These are phyloP conservation scores for Takifugu flavidus DNA, from an alignment of 2,113 vertebrate species.

Conservation along the genomic window DNA sequence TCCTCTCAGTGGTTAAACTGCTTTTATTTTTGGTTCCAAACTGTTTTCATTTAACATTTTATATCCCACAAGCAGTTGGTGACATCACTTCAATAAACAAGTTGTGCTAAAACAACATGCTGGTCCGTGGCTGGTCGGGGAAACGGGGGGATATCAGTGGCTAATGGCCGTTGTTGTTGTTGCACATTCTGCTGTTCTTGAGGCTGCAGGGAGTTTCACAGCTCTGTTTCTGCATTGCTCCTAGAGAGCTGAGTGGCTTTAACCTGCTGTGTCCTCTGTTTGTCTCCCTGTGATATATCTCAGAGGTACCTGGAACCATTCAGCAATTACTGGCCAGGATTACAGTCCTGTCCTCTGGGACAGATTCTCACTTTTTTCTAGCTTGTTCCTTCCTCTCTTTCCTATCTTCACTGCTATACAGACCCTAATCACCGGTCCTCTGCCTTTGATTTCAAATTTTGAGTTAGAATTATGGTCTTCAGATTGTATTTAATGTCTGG, in stretches of 20 bases:
- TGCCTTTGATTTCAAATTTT: not conserved
- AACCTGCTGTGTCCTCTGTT: constrained; percentile 54
- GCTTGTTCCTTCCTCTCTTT: constrained; percentile 17
- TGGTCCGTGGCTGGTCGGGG: too few species aligned
- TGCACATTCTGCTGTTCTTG: too few species aligned
- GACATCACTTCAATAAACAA: too few species aligned
- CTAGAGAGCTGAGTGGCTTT: constrained; percentile 39
- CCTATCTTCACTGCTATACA: constrained; percentile 16
- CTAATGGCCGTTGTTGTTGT: too few species aligned
- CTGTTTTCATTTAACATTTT: too few species aligned
- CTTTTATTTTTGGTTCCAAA: too few species aligned
- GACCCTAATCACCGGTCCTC: constrained; percentile 1
- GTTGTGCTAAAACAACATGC: too few species aligned
- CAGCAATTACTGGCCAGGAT: constrained; percentile 59
- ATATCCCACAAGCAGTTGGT: too few species aligned
- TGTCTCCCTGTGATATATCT: constrained; percentile 53
- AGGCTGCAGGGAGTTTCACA: constrained; percentile 50
- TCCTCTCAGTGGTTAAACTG: too few species aligned
- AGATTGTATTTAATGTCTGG: too few species aligned
- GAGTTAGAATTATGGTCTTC: not conserved
- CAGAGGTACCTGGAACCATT: constrained; percentile 36
- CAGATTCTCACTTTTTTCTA: constrained; percentile 16
- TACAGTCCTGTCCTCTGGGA: constrained; percentile 32
- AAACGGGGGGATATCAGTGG: too few species aligned
- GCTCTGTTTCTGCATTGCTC: constrained; percentile 55